These are phyloP conservation scores for Hafferia zeledoni DNA, from an alignment of 2,797 vertebrate species.

Conservation along the genomic window DNA sequence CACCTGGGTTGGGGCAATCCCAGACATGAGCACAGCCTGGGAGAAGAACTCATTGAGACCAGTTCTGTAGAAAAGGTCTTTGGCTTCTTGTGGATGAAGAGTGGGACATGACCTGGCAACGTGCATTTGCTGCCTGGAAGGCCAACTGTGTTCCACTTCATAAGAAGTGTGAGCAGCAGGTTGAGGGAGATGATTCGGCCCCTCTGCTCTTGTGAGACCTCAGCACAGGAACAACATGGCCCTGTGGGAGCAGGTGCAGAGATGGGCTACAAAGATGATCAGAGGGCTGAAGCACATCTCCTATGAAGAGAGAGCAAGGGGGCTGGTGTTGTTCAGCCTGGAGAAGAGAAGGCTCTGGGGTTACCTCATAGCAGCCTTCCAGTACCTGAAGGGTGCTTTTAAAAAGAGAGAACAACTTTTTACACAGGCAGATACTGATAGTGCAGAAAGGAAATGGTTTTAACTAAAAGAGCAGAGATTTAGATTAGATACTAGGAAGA, in stretches of 20 bases:
- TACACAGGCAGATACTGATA: neutral
- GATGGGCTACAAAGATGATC: neutral
- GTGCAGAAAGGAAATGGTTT: neutral
- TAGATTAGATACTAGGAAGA: neutral
- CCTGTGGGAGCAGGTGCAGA: fast-evolving
- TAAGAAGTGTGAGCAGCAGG: neutral
- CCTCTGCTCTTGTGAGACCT: neutral
- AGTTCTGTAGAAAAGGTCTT: neutral
- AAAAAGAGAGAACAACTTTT: neutral
- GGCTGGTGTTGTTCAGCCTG: neutral
- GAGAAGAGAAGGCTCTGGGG: neutral
- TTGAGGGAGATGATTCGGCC: neutral
- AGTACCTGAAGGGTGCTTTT: neutral
- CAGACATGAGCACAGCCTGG: too few species aligned
- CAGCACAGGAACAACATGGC: neutral
- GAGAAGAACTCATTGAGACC: neutral
- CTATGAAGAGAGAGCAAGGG: neutral
- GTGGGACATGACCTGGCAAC: neutral
- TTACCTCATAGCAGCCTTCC: neutral
- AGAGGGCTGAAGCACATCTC: neutral
- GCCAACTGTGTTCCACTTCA: neutral
- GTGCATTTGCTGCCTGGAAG: neutral
- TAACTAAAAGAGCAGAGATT: neutral
- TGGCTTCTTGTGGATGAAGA: fast-evolving
- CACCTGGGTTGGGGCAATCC: neutral